Conservation (phyloP, 2,888 invertebrate genomes). For the Neoascia interrupta region DNA sequence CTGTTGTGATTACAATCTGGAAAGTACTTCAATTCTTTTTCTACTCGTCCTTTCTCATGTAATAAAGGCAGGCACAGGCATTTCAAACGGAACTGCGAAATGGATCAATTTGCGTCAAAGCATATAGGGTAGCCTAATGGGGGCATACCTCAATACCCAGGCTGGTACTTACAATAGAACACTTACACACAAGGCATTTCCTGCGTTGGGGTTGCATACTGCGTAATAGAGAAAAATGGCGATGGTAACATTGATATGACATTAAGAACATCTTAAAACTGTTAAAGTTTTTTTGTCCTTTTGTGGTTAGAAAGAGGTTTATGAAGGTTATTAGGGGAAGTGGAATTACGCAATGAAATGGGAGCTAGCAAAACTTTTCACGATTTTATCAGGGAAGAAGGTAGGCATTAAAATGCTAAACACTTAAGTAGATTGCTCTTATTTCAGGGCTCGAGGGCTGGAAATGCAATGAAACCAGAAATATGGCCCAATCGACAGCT, state of each 20-base stretch:
- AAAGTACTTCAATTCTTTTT: slow-evolving; percentile 41
- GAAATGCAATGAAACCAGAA: too few species aligned
- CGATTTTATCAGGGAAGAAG: too few species aligned
- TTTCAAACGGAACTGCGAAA: slow-evolving; percentile 13
- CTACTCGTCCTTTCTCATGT: slow-evolving; percentile 12
- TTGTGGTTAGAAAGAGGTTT: too few species aligned
- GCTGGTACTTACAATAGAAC: background rate
- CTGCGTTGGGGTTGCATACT: background rate
- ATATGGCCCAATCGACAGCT: too few species aligned
- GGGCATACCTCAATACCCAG: slow-evolving; percentile 2
- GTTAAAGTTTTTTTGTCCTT: background rate
- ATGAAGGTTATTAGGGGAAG: too few species aligned
- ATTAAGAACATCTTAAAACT: background rate
- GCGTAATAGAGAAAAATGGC: background rate
- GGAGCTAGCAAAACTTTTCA: too few species aligned
- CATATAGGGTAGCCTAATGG: background rate
- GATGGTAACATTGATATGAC: background rate
- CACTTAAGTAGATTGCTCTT: too few species aligned
- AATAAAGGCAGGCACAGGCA: background rate
- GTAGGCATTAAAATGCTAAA: too few species aligned
- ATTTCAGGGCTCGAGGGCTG: too few species aligned
- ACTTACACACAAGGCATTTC: background rate
- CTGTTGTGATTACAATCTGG: slow-evolving; percentile 43
- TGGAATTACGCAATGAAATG: too few species aligned
- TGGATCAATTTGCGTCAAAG: slow-evolving; percentile 37